Evolutionary conservation across 1,140 invertebrate genomes (phyloP), one percentile per base, ranked within the genome.

Genomic region (Branchinecta lynchi): DNA sequence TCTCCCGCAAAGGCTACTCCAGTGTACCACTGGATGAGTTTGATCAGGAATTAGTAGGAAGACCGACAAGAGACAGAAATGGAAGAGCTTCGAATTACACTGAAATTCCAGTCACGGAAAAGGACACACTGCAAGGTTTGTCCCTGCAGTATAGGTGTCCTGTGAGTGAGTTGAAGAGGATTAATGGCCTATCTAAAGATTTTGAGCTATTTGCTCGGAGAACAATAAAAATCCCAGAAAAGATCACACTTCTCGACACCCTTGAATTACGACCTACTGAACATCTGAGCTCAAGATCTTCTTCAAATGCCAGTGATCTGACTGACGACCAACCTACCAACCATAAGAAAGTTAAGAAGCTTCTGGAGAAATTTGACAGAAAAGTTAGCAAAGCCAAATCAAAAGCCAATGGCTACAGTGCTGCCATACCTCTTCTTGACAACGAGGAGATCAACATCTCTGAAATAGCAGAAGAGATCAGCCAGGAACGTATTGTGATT

Each of bases 401-500:
- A 3, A 60, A 60, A 20, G 51, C 51, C 12, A 60, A 60, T 60
- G 51, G 51, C 51, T 60, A 60, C 17, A 60, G 51, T 20, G 51
- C 12, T 15, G 17, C 12, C 17, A 60, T 60, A 15, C 51, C 51
- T 60, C 17, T 60, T 15, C 17, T 60, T 15, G 51, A 60, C 51
- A 60, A 60, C 6, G 51, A 60, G 17, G 51, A 12, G 3, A 60
- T 60, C 51, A 60, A 60, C 17, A 60, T 60, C 12, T 60, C 51
- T 60, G 51, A 60, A 60, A 60, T 60, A 60, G 51, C 51, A 60
- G 12, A 60, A 60, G 51, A 60, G 17, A 60, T 60, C 17, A 60
- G 51, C 17, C 12, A 60, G 12, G 51, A 60, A 20, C 17, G 12
- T 3, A 60, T 60, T 60, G 51, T 60, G 51, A 60, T 60, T 60